Conservation (phyloP, 35 echinoderm and acorn worm species). For the Eucidaris tribuloides region DNA sequence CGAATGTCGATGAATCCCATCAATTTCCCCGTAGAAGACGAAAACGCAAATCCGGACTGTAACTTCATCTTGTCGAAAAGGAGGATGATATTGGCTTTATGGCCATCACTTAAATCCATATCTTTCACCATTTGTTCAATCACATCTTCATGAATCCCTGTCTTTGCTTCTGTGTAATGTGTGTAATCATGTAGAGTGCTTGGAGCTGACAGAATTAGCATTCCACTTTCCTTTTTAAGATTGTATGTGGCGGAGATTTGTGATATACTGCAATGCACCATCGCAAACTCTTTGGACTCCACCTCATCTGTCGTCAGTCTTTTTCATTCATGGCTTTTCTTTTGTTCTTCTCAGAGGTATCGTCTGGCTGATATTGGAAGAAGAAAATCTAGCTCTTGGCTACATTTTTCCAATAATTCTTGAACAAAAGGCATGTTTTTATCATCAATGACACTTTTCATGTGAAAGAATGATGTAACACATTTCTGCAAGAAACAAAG, state of each 20-base stretch:
- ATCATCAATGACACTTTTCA: too few relatives aligned
- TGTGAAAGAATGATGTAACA: too few relatives aligned
- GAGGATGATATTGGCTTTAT: too few relatives aligned
- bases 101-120: too few relatives aligned
- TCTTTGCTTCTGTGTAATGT: not conserved
- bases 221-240: too few relatives aligned
- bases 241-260: not conserved
- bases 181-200: not conserved
- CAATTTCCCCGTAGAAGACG: too few relatives aligned
- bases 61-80: too few relatives aligned
- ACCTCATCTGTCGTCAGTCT: not conserved
- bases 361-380: not conserved
- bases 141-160: not conserved
- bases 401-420: not conserved
- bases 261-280: not conserved
- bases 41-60: too few relatives aligned
- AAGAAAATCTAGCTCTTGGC: not conserved
- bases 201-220: not conserved
- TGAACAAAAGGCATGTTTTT: not conserved
- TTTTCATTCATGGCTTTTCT: not conserved
- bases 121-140: not conserved
- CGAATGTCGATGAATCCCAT: constrained; percentile 29
- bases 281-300: not conserved
- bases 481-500: too few relatives aligned
- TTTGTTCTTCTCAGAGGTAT: not conserved